Percentiles rank a stretch among this genome's conserved stretches.
Conservation (phyloP, 2,113 vertebrate species). For the Paramisgurnus dabryanus region DNA sequence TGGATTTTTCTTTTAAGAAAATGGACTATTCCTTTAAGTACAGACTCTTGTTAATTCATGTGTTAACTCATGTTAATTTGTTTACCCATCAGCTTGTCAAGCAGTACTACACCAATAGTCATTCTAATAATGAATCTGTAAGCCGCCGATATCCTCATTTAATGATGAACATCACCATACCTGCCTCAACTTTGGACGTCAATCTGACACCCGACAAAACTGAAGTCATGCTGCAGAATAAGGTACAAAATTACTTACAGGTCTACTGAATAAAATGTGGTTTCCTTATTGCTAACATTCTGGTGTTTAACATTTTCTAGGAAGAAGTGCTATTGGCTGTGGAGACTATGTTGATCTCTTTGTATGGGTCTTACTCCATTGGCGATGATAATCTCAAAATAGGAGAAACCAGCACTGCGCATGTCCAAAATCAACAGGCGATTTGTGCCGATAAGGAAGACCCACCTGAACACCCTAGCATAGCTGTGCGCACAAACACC, state of each 20-base stretch:
- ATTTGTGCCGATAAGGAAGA: not conserved
- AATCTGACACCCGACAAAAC: constrained; percentile 96
- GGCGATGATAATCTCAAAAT: constrained; percentile 65
- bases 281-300: not conserved
- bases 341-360: constrained; percentile 85
- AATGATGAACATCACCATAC: constrained; percentile 84
- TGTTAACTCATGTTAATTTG: too few relatives aligned
- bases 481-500: not conserved
- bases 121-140: constrained; percentile 73
- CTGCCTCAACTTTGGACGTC: constrained; percentile 84
- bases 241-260: constrained; percentile 71
- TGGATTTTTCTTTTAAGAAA: too few relatives aligned
- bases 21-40: not conserved
- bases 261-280: not conserved
- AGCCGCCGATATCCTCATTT: constrained; percentile 81
- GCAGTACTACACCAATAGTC: constrained; percentile 76
- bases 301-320: constrained; percentile 65
- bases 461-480: not conserved
- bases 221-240: constrained; percentile 90
- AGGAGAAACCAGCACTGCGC: constrained; percentile 51
- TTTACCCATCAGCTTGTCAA: constrained; percentile 78
- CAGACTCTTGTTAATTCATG: too few relatives aligned
- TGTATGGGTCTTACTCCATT: constrained; percentile 80
- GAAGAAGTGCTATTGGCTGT: constrained; percentile 84
- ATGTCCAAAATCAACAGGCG: not conserved